Evolutionary conservation across 2,113 vertebrate genomes (phyloP).

Genomic region (Dicrurus megarhynchus): DNA sequence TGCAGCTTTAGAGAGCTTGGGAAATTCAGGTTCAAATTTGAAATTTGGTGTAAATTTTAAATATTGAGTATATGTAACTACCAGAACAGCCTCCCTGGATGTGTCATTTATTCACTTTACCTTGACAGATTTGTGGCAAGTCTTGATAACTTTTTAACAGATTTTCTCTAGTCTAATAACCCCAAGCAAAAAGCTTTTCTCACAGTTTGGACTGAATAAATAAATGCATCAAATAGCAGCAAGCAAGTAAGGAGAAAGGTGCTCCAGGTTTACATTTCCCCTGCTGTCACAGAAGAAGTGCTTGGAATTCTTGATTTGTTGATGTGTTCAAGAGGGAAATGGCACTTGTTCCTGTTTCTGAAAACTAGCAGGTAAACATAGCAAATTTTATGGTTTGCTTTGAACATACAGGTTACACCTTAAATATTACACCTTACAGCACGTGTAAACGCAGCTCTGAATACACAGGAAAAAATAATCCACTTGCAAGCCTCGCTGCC

Average conservation of each 20-base stretch:
- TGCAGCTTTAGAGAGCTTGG: background rate
- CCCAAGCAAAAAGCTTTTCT: background rate
- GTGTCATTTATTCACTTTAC: background rate
- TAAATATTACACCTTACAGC: background rate
- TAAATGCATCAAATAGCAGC: background rate
- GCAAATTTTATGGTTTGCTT: background rate
- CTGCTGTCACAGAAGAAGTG: background rate
- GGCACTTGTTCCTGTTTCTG: background rate
- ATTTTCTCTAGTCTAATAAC: background rate
- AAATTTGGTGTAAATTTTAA: background rate
- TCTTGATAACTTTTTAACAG: background rate
- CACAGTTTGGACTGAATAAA: background rate
- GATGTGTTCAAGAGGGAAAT: background rate
- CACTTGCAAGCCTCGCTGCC: background rate
- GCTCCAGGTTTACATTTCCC: background rate
- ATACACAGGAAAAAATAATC: no score
- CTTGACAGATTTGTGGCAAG: background rate
- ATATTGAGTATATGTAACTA: background rate
- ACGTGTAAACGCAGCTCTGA: rapidly evolving
- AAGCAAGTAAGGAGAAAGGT: background rate
- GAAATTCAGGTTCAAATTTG: background rate
- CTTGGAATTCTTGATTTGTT: background rate
- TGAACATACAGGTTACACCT: background rate
- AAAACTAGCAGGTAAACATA: background rate
- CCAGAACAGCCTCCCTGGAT: background rate